These are phyloP conservation scores for Drosophila nr. perissopoda DNA, from an alignment of 2,888 invertebrate species.

Conservation along the genomic window DNA sequence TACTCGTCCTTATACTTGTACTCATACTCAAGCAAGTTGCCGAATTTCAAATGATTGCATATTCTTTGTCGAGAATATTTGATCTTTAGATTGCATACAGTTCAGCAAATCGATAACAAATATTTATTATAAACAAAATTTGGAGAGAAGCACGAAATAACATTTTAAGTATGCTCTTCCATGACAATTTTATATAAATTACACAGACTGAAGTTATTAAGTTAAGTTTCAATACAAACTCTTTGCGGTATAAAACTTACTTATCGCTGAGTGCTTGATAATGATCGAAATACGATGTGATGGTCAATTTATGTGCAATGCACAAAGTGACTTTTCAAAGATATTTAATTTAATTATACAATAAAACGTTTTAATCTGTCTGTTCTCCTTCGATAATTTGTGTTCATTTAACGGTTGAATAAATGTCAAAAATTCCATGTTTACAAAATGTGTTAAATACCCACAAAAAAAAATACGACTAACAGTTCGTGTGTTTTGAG, in stretches of 20 bases:
- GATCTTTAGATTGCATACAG: constrained; percentile 16
- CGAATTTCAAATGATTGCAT: constrained; percentile 22
- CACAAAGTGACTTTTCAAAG: neutral
- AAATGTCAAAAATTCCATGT: constrained; percentile 7
- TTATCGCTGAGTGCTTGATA: too few relatives aligned
- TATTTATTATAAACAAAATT: constrained; percentile 7
- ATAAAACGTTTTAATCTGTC: neutral
- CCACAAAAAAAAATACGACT: neutral
- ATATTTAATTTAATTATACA: neutral
- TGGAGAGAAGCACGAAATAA: neutral
- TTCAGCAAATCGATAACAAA: constrained; percentile 27
- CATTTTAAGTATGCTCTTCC: neutral
- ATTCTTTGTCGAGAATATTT: constrained; percentile 22
- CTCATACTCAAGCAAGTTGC: neutral
- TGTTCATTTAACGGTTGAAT: constrained; percentile 3
- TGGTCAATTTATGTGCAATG: neutral
- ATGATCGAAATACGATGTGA: neutral
- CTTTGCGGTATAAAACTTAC: neutral
- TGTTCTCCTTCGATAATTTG: neutral
- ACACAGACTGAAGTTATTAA: neutral
- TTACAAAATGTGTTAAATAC: neutral
- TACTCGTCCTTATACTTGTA: neutral
- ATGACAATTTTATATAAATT: neutral
- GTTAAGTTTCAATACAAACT: neutral
- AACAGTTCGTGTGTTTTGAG: constrained; percentile 10